A percentile compares a stretch with the other conserved stretches of the same genome.
Evolutionary conservation across 2,888 invertebrate species (phyloP).

Genomic region (Allophyes oxyacanthae): DNA sequence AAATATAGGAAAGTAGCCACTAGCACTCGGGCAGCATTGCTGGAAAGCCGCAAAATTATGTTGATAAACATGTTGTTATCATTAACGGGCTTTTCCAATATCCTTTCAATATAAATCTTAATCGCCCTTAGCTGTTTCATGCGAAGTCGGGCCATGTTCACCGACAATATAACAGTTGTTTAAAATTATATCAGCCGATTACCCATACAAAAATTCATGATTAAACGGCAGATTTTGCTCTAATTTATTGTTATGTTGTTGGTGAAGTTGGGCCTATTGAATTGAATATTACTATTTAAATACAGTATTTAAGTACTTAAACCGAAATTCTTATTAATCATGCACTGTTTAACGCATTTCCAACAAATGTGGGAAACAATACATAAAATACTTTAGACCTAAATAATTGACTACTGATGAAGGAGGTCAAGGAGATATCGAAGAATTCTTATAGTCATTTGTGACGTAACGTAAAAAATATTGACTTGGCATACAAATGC

Average conservation of each 20-base stretch:
- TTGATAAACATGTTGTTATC: slow-evolving; percentile 33
- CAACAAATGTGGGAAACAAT: background rate
- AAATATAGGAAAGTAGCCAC: slow-evolving; percentile 46
- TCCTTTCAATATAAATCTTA: slow-evolving; percentile 33
- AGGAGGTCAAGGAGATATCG: slow-evolving; percentile 52
- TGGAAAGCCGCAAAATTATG: slow-evolving; percentile 47
- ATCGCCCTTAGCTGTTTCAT: slow-evolving; percentile 10
- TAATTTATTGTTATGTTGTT: no score
- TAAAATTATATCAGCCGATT: no score
- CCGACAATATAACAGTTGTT: no score
- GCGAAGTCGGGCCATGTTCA: no score
- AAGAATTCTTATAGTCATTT: slow-evolving; percentile 23
- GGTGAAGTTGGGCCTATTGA: no score
- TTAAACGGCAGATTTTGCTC: no score
- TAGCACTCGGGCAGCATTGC: slow-evolving; percentile 19
- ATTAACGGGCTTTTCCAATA: slow-evolving; percentile 36
- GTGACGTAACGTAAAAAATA: slow-evolving; percentile 52
- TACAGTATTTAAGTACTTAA: slow-evolving; percentile 1
- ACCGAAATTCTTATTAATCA: background rate
- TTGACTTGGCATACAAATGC: slow-evolving; percentile 42
- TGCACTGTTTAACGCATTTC: slow-evolving; percentile 3
- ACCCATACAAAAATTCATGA: no score
- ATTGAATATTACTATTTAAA: slow-evolving; percentile 2
- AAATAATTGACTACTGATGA: slow-evolving; percentile 33
- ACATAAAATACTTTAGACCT: slow-evolving; percentile 5